Evolutionary conservation across 2,888 invertebrate genomes (phyloP).

Genomic region (Cloeon dipterum): DNA sequence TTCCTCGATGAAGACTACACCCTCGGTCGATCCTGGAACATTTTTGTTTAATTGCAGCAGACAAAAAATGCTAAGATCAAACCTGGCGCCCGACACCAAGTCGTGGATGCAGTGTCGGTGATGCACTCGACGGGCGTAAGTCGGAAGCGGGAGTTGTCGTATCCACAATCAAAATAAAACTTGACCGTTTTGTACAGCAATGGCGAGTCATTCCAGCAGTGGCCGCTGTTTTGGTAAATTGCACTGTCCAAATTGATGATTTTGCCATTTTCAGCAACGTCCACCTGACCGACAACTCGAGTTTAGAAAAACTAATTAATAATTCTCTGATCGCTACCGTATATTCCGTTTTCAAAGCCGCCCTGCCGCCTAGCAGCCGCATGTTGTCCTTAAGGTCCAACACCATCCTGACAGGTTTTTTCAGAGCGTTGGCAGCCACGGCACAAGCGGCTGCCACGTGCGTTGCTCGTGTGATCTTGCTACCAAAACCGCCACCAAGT

Average conservation of each 20-base stretch:
- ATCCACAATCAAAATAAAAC: slow-evolving; percentile 30
- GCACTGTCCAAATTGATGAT: slow-evolving; percentile 36
- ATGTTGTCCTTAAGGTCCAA: slow-evolving; percentile 49
- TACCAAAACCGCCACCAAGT: slow-evolving; percentile 62
- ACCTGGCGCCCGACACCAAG: slow-evolving; percentile 51
- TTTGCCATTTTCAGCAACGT: slow-evolving; percentile 33
- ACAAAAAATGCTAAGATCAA: no score
- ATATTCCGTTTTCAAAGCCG: no score
- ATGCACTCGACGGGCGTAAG: slow-evolving; percentile 15
- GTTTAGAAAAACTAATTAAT: no score
- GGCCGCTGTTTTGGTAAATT: slow-evolving; percentile 25
- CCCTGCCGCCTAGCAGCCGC: slow-evolving; percentile 40
- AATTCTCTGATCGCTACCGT: neutral
- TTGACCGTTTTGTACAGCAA: slow-evolving; percentile 6
- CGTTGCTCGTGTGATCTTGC: slow-evolving; percentile 40
- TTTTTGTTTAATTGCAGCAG: no score
- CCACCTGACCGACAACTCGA: no score
- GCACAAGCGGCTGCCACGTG: slow-evolving; percentile 39
- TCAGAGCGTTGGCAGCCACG: slow-evolving; percentile 36
- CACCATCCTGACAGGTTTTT: slow-evolving; percentile 45
- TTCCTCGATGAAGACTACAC: slow-evolving; percentile 32
- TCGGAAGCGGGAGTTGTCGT: slow-evolving; percentile 35
- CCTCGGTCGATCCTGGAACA: slow-evolving; percentile 33
- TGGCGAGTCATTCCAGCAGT: slow-evolving; percentile 22
- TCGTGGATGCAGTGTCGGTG: slow-evolving; percentile 44